Percentiles rank a stretch among this genome's conserved stretches.
phyloP scores from a whole-genome alignment of 2,113 vertebrate genomes.

The Spilogale gracilis region DNA sequence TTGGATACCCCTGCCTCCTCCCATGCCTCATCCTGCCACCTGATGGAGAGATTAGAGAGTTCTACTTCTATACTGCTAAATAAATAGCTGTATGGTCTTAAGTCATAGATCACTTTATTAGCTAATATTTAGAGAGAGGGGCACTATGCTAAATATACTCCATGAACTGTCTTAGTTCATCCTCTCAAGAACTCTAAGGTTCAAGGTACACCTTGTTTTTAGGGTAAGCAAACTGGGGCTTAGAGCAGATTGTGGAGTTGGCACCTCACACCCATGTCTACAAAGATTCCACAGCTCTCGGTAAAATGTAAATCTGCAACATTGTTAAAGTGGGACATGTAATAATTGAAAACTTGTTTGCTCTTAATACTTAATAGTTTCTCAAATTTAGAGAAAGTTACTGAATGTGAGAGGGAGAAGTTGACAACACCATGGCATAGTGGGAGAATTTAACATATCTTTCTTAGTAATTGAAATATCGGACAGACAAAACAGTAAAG shows the following conservation, averaged over 20 bases:
- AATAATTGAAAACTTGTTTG: not conserved
- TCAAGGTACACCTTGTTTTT: not conserved
- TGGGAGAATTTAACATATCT: not conserved
- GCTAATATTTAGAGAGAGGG: not conserved
- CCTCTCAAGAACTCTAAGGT: not conserved
- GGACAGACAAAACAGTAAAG: not conserved
- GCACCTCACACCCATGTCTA: not conserved
- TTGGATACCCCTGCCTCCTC: not conserved
- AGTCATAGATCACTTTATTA: not conserved
- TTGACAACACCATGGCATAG: not conserved
- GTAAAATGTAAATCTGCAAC: not conserved
- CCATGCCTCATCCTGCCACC: not conserved
- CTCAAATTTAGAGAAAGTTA: not conserved
- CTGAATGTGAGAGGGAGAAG: not conserved
- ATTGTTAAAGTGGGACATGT: not conserved
- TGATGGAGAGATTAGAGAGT: not conserved
- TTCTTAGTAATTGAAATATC: not conserved
- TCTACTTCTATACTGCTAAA: not conserved
- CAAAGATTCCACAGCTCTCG: not conserved
- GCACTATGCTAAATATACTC: not conserved
- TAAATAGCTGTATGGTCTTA: not conserved
- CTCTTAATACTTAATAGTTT: conserved; percentile 7
- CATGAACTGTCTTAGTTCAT: not conserved
- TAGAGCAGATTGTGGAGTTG: not conserved
- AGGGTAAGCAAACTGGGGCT: not conserved